Conservation (phyloP, 2,797 vertebrate species). For the Cephalopachus bancanus region DNA sequence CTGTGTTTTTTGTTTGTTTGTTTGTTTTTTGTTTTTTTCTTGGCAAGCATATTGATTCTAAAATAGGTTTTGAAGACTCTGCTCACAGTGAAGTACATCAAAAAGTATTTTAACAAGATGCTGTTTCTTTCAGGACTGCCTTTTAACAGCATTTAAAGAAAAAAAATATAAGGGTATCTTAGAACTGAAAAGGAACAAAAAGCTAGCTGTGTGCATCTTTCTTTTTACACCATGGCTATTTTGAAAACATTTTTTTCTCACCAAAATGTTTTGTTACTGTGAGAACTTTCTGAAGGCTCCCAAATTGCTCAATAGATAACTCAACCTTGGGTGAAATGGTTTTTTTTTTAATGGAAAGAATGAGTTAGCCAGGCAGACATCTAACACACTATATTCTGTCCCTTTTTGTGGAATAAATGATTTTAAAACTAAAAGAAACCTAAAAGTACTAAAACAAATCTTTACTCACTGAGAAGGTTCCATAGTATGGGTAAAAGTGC, state of each 20-base stretch:
- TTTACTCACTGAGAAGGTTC: background rate
- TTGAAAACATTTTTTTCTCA: background rate
- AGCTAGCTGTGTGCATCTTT: background rate
- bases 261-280: background rate
- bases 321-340: too few relatives aligned
- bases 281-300: background rate
- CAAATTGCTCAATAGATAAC: background rate
- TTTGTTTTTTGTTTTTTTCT: background rate
- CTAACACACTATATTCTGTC: rapidly evolving
- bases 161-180: background rate
- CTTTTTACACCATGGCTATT: background rate
- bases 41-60: background rate
- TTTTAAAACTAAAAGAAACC: background rate
- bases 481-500: rapidly evolving
- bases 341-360: too few relatives aligned
- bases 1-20: too few relatives aligned
- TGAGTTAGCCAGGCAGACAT: rapidly evolving
- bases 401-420: background rate
- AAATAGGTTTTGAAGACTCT: constrained; percentile 54
- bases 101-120: constrained; percentile 59
- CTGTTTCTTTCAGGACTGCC: background rate
- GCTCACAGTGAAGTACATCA: constrained; percentile 66
- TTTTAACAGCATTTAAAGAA: background rate
- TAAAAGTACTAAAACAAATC: background rate
- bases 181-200: constrained; percentile 38